Evolutionary conservation across 64 coral and sea anemone species (phyloP).

Genomic region (Actinia equina): DNA sequence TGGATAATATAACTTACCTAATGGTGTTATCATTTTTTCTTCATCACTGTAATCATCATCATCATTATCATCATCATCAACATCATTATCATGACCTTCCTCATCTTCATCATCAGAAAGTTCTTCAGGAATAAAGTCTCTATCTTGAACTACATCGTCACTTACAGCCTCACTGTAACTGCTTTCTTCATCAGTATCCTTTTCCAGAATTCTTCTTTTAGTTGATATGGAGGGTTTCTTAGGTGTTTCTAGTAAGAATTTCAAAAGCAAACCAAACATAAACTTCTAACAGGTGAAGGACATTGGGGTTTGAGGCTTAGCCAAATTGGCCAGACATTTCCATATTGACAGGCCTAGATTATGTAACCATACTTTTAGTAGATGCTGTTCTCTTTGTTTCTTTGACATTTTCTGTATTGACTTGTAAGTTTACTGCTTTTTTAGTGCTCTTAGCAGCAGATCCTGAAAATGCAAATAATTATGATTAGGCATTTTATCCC

Average conservation of each 20-base stretch:
- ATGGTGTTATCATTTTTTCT: not conserved
- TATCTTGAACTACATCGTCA: not conserved
- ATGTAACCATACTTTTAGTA: not conserved
- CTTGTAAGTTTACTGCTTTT: not conserved
- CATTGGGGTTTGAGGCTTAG: no score
- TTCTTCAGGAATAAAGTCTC: not conserved
- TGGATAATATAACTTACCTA: not conserved
- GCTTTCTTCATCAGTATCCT: not conserved
- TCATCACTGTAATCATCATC: not conserved
- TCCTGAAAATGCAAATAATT: not conserved
- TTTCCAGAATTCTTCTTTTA: not conserved
- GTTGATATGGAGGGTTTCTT: not conserved
- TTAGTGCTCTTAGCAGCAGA: slow-evolving; percentile 4
- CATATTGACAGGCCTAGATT: no score
- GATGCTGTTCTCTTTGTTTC: not conserved
- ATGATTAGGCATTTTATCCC: no score
- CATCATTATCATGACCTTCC: not conserved
- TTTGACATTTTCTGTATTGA: not conserved
- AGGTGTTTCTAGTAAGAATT: not conserved
- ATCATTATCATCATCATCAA: not conserved
- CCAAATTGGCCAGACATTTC: no score
- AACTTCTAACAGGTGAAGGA: no score
- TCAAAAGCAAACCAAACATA: not conserved
- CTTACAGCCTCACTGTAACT: not conserved
- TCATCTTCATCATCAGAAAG: not conserved